A percentile compares a stretch with the other conserved stretches of the same genome.
Conservation (phyloP, 2,888 invertebrate genomes). For the Aricia artaxerxes region DNA sequence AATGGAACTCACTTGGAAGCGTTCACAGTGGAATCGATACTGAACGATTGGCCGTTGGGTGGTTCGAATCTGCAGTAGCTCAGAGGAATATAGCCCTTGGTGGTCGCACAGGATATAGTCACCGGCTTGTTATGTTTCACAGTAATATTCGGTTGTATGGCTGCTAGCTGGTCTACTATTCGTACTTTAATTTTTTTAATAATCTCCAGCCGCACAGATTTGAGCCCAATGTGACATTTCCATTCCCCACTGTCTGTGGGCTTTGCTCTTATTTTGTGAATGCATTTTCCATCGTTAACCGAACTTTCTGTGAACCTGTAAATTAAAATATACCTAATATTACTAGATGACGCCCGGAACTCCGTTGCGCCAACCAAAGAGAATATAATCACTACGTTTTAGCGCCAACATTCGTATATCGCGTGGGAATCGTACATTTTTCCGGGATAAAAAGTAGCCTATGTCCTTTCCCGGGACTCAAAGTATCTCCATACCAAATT, state of each 20-base stretch:
- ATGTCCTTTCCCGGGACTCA: too few species aligned
- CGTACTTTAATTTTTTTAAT: conserved; percentile 58
- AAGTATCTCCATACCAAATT: too few species aligned
- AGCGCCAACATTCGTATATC: too few species aligned
- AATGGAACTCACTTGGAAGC: conserved; percentile 54
- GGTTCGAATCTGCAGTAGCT: conserved; percentile 76
- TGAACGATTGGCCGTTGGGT: conserved; percentile 68
- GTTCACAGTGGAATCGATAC: conserved; percentile 64
- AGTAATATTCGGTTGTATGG: conserved; percentile 55
- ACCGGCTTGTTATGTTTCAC: conserved; percentile 56
- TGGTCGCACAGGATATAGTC: conserved; percentile 66
- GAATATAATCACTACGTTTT: too few species aligned
- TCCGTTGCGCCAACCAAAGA: too few species aligned
- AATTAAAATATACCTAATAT: background rate
- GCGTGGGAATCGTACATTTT: too few species aligned
- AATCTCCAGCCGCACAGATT: conserved; percentile 54
- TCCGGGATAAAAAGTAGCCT: too few species aligned
- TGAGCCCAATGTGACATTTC: conserved; percentile 72
- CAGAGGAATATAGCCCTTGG: conserved; percentile 57
- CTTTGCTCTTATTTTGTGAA: conserved; percentile 54
- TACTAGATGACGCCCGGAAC: too few species aligned
- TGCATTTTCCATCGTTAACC: conserved; percentile 64
- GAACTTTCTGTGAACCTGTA: conserved; percentile 61
- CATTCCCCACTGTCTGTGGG: conserved; percentile 64
- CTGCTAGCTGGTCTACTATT: conserved; percentile 63